These are phyloP conservation scores for Antheraea pernyi DNA, from an alignment of 1,140 invertebrate species.

Conservation along the genomic window DNA sequence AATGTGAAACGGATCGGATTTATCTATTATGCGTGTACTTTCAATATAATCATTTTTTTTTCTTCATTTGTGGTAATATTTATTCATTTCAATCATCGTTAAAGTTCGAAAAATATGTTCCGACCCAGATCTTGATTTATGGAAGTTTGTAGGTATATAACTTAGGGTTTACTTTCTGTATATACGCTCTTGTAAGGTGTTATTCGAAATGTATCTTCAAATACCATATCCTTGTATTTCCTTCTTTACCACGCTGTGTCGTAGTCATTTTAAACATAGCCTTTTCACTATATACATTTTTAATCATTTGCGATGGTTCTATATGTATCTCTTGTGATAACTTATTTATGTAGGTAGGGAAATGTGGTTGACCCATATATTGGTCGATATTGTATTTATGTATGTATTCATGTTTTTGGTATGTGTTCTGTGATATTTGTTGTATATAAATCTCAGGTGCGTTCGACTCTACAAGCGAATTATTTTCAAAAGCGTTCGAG, in stretches of 20 bases:
- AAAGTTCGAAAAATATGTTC: too few relatives aligned
- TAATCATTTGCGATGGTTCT: slow-evolving; percentile 26
- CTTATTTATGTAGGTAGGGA: slow-evolving; percentile 28
- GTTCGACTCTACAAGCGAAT: background rate
- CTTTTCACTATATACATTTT: slow-evolving; percentile 27
- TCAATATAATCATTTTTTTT: too few relatives aligned
- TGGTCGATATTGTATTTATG: slow-evolving; percentile 30
- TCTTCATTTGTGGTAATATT: too few relatives aligned
- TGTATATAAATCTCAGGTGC: background rate
- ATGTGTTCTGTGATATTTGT: slow-evolving; percentile 10
- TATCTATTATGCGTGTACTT: too few relatives aligned
- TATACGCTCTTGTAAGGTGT: too few relatives aligned
- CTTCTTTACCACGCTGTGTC: slow-evolving; percentile 25
- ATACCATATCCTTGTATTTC: slow-evolving; percentile 27
- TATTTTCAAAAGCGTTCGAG: background rate
- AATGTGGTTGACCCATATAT: slow-evolving; percentile 28
- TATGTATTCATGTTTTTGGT: slow-evolving; percentile 29
- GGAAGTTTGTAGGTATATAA: too few relatives aligned
- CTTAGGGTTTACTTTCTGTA: too few relatives aligned
- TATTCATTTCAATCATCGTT: too few relatives aligned
- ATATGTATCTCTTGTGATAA: slow-evolving; percentile 23
- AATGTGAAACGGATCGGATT: too few relatives aligned
- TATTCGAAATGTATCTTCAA: slow-evolving; percentile 12
- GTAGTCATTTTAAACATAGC: slow-evolving; percentile 35
- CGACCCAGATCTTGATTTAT: too few relatives aligned